These are phyloP conservation scores for Anoplophora glabripennis DNA, from an alignment of 1,140 invertebrate genomes.

Conservation along the genomic window DNA sequence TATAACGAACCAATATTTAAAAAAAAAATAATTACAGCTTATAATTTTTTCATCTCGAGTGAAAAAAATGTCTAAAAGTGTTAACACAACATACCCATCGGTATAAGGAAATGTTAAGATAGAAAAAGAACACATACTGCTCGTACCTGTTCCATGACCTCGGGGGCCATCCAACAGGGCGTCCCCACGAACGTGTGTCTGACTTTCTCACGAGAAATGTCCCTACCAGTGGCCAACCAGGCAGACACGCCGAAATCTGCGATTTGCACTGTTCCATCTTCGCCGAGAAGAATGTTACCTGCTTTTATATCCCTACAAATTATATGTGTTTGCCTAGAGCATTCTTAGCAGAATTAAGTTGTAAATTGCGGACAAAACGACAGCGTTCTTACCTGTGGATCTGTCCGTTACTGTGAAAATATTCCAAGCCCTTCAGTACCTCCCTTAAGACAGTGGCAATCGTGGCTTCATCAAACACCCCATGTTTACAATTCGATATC, in stretches of 20 bases:
- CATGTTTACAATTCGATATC: slow-evolving; percentile 85
- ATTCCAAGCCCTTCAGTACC: slow-evolving; percentile 96
- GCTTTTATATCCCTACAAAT: slow-evolving; percentile 88
- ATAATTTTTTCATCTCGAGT: too few species aligned
- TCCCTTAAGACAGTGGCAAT: slow-evolving; percentile 99
- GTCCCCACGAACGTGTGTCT: slow-evolving; percentile 97
- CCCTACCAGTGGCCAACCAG: slow-evolving; percentile 86
- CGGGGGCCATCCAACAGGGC: slow-evolving; percentile 99
- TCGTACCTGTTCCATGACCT: slow-evolving; percentile 50
- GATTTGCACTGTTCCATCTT: slow-evolving; percentile 98
- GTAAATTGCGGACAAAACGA: slow-evolving; percentile 6
- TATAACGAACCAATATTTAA: too few species aligned
- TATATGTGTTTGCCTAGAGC: slow-evolving; percentile 5
- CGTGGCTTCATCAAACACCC: slow-evolving; percentile 95
- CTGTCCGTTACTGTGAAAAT: slow-evolving; percentile 98
- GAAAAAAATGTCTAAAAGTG: too few species aligned
- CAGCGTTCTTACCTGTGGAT: slow-evolving; percentile 76
- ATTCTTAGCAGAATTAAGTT: background rate
- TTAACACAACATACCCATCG: background rate
- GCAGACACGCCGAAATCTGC: slow-evolving; percentile 93
- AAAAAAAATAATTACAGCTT: too few species aligned
- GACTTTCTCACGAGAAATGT: slow-evolving; percentile 92
- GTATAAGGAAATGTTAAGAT: background rate
- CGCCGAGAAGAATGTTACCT: slow-evolving; percentile 95
- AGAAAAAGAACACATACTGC: background rate